Evolutionary conservation across 2,888 invertebrate genomes (phyloP).

Genomic region (Ernsta delagoae): DNA sequence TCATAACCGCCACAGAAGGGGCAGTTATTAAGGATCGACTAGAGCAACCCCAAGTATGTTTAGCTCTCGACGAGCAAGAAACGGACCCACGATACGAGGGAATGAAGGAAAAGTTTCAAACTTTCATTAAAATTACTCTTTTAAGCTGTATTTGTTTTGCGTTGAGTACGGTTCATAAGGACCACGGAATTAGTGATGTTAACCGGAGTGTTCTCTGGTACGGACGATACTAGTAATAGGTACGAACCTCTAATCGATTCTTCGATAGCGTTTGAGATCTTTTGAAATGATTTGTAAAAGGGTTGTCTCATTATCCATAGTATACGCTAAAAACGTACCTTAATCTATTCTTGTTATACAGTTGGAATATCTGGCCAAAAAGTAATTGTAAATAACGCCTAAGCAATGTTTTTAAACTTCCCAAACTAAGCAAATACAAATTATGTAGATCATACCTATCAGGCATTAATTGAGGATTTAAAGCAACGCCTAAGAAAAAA

Average conservation of each 20-base stretch:
- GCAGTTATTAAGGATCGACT: background rate
- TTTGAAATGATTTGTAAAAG: no score
- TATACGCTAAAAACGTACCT: no score
- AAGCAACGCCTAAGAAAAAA: no score
- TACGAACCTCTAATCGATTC: background rate
- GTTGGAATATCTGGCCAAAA: no score
- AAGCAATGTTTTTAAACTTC: no score
- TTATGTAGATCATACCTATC: no score
- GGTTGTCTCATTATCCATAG: no score
- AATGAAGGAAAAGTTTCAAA: conserved; percentile 32
- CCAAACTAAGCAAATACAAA: no score
- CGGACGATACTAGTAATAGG: background rate
- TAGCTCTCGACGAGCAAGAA: conserved; percentile 17
- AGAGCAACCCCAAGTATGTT: conserved; percentile 23
- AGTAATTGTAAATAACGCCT: no score
- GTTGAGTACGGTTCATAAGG: conserved; percentile 28
- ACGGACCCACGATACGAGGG: conserved; percentile 13
- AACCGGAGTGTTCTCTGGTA: background rate
- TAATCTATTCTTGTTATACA: no score
- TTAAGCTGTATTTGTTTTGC: conserved; percentile 32
- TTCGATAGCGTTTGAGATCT: no score
- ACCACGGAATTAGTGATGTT: conserved; percentile 2
- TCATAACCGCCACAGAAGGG: background rate
- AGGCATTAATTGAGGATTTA: no score
- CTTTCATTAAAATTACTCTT: conserved; percentile 38